A percentile compares a stretch with the other conserved stretches of the same genome.
Conservation (phyloP, 2,888 invertebrate genomes). For the Biston betularia region DNA sequence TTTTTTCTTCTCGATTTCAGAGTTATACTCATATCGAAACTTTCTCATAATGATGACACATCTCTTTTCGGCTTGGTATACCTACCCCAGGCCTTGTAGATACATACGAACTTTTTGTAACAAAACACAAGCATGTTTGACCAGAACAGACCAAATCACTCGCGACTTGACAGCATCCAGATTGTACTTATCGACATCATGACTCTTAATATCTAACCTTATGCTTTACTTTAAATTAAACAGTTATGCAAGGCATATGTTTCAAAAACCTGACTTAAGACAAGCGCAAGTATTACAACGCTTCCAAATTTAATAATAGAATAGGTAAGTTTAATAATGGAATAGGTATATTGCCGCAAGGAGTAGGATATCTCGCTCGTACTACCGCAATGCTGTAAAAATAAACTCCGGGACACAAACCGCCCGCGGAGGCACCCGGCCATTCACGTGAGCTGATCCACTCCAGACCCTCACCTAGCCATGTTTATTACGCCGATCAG, state of each 20-base stretch:
- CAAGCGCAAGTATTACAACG: conserved; percentile 4
- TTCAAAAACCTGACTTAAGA: conserved; percentile 6
- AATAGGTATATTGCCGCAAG: conserved; percentile 32
- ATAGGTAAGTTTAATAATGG: conserved; percentile 36
- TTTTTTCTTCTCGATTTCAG: too few species aligned
- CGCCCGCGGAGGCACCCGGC: conserved; percentile 55
- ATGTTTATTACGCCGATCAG: conserved; percentile 76
- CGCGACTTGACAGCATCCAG: too few species aligned
- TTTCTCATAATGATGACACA: too few species aligned
- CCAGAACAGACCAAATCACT: too few species aligned
- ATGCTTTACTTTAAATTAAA: neutral
- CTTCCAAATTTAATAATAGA: conserved; percentile 35
- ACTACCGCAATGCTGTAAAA: conserved; percentile 72
- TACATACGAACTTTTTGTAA: too few species aligned
- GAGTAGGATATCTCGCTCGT: conserved; percentile 44
- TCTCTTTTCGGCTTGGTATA: too few species aligned
- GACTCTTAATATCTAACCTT: neutral
- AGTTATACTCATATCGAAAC: too few species aligned
- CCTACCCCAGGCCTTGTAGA: too few species aligned
- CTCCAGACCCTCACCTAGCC: conserved; percentile 71
- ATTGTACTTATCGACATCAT: too few species aligned
- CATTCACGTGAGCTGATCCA: conserved; percentile 71
- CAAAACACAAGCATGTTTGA: too few species aligned
- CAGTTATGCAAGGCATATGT: too few species aligned
- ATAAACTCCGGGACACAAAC: conserved; percentile 59